Conservation (phyloP, 1,140 invertebrate species). For the Nylanderia fulva region DNA sequence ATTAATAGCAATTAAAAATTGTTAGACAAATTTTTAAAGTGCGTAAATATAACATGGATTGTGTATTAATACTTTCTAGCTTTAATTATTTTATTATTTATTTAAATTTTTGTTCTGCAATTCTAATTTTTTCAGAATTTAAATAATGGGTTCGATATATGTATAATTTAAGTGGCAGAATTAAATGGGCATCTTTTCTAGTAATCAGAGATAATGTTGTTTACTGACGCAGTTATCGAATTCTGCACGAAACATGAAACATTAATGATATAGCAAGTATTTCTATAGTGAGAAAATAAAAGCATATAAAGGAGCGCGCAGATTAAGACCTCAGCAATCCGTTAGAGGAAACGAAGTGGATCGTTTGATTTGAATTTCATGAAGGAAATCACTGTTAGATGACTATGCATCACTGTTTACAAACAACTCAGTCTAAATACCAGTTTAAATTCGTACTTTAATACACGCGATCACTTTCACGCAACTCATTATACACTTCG, state of each 20-base stretch:
- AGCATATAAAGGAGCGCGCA: neutral
- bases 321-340: constrained; percentile 31
- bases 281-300: neutral
- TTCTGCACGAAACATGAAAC: constrained; percentile 15
- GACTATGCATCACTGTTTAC: constrained; percentile 49
- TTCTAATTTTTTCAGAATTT: too few relatives aligned
- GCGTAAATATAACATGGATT: too few relatives aligned
- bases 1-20: too few relatives aligned
- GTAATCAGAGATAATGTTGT: neutral
- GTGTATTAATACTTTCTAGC: too few relatives aligned
- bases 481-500: neutral
- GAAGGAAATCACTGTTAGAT: constrained; percentile 50
- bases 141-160: too few relatives aligned
- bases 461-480: constrained; percentile 61
- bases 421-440: constrained; percentile 46
- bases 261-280: constrained; percentile 8
- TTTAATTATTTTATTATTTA: neutral
- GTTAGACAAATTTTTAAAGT: too few relatives aligned
- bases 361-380: constrained; percentile 62
- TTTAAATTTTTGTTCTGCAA: neutral
- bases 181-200: neutral
- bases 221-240: neutral
- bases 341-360: constrained; percentile 35
- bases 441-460: constrained; percentile 25
- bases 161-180: neutral